A percentile compares a stretch with the other conserved stretches of the same genome.
Evolutionary conservation across 2,113 vertebrate genomes (phyloP).

Genomic region (Colinus virginianus): DNA sequence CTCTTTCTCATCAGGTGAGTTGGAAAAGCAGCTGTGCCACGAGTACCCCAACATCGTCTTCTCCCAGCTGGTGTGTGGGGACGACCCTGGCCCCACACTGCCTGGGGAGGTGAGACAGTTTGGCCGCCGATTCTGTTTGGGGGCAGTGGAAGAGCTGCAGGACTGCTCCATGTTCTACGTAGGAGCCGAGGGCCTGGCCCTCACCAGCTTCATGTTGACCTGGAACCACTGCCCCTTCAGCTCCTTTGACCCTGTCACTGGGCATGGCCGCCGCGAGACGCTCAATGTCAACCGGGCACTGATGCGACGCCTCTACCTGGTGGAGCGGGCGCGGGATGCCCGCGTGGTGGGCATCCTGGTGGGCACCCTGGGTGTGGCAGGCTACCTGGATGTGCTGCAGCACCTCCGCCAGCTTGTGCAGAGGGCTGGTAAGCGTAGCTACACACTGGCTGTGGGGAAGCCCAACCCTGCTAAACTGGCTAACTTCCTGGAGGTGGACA

Average conservation of each 20-base stretch:
- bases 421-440: conserved; percentile 91
- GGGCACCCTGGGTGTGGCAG: conserved; percentile 88
- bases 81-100: neutral
- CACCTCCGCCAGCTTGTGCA: conserved; percentile 84
- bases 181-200: conserved; percentile 84
- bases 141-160: conserved; percentile 62
- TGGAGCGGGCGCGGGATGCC: conserved; percentile 92
- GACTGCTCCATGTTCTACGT: conserved; percentile 90
- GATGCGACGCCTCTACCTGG: conserved; percentile 90
- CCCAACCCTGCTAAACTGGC: conserved; percentile 93
- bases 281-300: conserved; percentile 82
- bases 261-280: conserved; percentile 79
- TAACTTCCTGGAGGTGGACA: conserved; percentile 94
- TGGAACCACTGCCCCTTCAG: conserved; percentile 88
- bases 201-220: conserved; percentile 93
- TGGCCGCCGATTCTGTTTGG: conserved; percentile 80
- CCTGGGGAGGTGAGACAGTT: conserved; percentile 74
- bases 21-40: conserved; percentile 66
- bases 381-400: conserved; percentile 85
- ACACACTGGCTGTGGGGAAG: conserved; percentile 92
- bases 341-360: conserved; percentile 91
- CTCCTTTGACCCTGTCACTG: conserved; percentile 86
- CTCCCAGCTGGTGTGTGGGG: conserved; percentile 76
- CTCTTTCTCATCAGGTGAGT: conserved; percentile 70
- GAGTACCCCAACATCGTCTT: conserved; percentile 83